phyloP scores from a whole-genome alignment of 2,113 vertebrate genomes.

The Dicerorhinus sumatrensis region DNA sequence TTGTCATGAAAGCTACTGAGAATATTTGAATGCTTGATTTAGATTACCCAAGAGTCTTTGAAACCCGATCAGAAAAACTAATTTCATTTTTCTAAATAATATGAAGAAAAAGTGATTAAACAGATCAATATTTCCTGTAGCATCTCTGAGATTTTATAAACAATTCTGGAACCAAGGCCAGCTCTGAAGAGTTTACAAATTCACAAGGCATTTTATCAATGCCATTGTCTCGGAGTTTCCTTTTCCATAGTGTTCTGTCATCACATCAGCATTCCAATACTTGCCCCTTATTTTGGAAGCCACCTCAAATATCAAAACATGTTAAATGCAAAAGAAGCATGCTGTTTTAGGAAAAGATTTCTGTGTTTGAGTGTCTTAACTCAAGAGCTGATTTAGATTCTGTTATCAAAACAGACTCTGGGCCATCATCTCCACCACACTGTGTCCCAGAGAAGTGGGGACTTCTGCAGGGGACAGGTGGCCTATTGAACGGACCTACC shows the following conservation, averaged over 20 bases:
- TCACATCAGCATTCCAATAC: neutral
- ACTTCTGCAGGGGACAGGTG: neutral
- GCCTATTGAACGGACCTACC: no score
- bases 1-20: neutral
- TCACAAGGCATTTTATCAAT: neutral
- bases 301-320: neutral
- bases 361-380: neutral
- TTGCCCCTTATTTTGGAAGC: neutral
- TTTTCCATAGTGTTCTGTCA: neutral
- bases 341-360: neutral
- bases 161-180: neutral
- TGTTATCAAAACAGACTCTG: neutral
- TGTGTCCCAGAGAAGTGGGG: neutral
- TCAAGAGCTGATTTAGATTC: neutral
- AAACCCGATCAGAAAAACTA: neutral
- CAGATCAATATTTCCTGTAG: neutral
- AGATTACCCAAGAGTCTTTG: neutral
- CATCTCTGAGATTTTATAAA: neutral
- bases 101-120: neutral
- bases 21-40: neutral
- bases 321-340: neutral
- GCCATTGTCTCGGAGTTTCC: fast-evolving
- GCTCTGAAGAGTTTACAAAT: neutral
- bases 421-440: neutral
- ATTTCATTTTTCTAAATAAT: neutral